Conservation (phyloP, 2,797 vertebrate genomes). For the Alfaro cultratus region DNA sequence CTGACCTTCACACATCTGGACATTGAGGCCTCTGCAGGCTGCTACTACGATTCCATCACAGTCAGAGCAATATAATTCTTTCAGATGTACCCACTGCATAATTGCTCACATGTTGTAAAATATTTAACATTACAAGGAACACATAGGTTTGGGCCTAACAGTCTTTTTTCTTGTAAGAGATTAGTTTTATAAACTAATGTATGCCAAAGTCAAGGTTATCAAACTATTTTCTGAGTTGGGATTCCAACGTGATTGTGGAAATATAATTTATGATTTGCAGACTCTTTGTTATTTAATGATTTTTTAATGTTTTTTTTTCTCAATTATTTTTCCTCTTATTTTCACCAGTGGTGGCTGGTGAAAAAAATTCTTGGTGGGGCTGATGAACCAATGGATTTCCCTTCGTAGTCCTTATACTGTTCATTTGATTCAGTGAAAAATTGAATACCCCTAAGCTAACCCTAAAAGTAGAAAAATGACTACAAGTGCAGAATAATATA, state of each 20-base stretch:
- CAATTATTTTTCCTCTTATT: no score
- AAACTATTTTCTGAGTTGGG: not conserved
- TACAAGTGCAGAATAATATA: no score
- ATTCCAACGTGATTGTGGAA: not conserved
- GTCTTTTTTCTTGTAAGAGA: not conserved
- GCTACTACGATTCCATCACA: slow-evolving; percentile 79
- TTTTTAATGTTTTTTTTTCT: not conserved
- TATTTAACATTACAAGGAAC: not conserved
- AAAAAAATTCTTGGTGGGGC: no score
- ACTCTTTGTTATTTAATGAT: not conserved
- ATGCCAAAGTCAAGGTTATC: not conserved
- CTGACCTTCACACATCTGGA: slow-evolving; percentile 91
- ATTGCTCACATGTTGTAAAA: not conserved
- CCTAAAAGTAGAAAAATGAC: no score
- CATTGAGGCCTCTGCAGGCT: slow-evolving; percentile 72
- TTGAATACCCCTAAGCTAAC: no score
- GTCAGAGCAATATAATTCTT: slow-evolving; percentile 68
- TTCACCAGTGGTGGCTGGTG: no score
- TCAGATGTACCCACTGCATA: not conserved
- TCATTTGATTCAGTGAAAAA: no score
- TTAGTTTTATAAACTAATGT: not conserved
- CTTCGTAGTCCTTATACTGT: no score
- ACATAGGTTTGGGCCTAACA: not conserved
- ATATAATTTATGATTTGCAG: not conserved
- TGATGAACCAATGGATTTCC: no score